A percentile compares a stretch with the other conserved stretches of the same genome.
phyloP scores from a whole-genome alignment of 2,888 invertebrate genomes.

The Noctua janthe region DNA sequence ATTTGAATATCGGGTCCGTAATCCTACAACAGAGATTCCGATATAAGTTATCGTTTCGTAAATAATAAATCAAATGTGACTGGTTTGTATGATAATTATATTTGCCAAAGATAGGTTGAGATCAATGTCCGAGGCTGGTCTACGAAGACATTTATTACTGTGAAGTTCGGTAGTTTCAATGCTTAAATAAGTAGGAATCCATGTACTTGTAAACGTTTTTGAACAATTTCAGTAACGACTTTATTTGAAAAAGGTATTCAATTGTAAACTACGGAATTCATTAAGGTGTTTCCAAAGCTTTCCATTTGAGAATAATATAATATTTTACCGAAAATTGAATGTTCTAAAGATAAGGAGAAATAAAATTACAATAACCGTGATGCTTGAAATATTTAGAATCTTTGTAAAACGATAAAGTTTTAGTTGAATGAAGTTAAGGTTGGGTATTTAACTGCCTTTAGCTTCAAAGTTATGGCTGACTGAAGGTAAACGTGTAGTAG shows the following conservation, averaged over 20 bases:
- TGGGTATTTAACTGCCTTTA: not conserved
- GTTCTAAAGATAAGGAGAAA: not conserved
- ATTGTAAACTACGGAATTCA: not conserved
- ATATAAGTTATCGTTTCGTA: not conserved
- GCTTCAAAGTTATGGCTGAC: slow-evolving; percentile 1
- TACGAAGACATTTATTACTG: not conserved
- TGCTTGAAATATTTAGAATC: not conserved
- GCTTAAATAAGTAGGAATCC: not conserved
- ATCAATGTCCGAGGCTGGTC: not conserved
- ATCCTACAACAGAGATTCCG: not conserved
- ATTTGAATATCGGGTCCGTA: not conserved
- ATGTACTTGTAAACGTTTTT: not conserved
- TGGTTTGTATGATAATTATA: slow-evolving; percentile 3
- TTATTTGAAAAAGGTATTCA: not conserved
- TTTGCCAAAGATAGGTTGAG: not conserved
- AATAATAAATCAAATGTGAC: not conserved
- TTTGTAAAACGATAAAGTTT: not conserved
- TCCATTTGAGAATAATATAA: too few relatives aligned
- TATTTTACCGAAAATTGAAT: not conserved
- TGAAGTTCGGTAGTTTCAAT: not conserved
- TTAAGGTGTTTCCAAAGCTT: not conserved
- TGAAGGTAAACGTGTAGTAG: slow-evolving; percentile 56
- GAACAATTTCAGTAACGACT: not conserved
- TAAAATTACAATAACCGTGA: not conserved
- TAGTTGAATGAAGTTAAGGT: not conserved